These are phyloP conservation scores for Parus major DNA, from an alignment of 2,113 vertebrate species.

Conservation along the genomic window DNA sequence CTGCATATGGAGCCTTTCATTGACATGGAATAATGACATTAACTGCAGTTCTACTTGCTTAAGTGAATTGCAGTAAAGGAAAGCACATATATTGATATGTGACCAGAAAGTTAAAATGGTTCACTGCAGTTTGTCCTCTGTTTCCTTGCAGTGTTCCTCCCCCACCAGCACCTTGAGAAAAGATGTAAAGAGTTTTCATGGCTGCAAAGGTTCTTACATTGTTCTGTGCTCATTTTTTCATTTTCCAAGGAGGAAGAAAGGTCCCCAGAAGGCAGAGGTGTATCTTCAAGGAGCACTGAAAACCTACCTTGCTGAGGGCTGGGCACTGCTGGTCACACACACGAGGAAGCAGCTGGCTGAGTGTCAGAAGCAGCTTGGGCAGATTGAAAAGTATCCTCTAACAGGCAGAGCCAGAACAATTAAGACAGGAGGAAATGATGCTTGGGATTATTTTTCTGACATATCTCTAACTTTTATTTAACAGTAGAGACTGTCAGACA, in stretches of 20 bases:
- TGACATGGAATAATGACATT: not conserved
- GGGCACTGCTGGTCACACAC: conserved; percentile 90
- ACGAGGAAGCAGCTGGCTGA: conserved; percentile 91
- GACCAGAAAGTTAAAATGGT: not conserved
- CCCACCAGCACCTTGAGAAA: not conserved
- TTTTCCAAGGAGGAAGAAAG: conserved; percentile 86
- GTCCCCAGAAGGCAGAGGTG: conserved; percentile 87
- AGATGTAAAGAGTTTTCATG: not conserved
- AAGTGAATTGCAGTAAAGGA: not conserved
- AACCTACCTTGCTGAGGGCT: conserved; percentile 90
- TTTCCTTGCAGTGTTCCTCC: not conserved
- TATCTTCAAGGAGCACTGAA: conserved; percentile 91
- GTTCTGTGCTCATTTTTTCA: not conserved
- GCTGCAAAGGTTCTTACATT: not conserved
- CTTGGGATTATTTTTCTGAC: not conserved
- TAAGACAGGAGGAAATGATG: not conserved
- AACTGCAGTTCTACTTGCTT: not conserved
- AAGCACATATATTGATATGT: not conserved
- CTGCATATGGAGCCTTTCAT: not conserved
- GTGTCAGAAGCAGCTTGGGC: conserved; percentile 91
- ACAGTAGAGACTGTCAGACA: not conserved
- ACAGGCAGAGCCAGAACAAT: not conserved
- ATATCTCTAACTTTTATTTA: not conserved
- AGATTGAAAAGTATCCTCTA: conserved; percentile 93
- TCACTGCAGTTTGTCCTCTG: not conserved